Percentiles rank a stretch among this genome's conserved stretches.
phyloP scores from a whole-genome alignment of 2,797 vertebrate species.

The Chloroceryle amazona region DNA sequence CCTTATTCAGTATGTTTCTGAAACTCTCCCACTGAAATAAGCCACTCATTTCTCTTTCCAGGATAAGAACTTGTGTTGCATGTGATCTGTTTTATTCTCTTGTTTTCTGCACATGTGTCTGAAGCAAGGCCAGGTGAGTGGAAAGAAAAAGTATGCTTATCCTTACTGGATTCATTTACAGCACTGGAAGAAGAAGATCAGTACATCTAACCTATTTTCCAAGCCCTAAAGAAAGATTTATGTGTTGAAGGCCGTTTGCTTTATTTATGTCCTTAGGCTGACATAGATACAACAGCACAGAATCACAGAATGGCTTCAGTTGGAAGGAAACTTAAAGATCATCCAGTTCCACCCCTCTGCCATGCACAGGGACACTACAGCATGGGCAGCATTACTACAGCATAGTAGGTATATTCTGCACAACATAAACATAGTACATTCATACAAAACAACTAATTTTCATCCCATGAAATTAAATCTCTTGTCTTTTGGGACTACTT shows the following conservation, averaged over 20 bases:
- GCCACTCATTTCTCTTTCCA: not conserved
- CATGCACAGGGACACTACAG: too few species aligned
- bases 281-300: not conserved
- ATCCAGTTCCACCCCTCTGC: too few species aligned
- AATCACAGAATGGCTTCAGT: too few species aligned
- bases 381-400: not conserved
- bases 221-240: not conserved
- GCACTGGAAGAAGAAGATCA: not conserved
- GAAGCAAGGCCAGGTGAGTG: not conserved
- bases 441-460: not conserved
- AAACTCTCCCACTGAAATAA: not conserved
- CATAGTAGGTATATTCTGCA: not conserved
- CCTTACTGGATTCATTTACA: not conserved
- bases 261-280: not conserved
- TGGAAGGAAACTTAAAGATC: too few species aligned
- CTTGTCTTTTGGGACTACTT: not conserved
- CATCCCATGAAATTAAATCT: not conserved
- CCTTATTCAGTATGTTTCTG: not conserved
- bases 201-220: not conserved
- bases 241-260: not conserved
- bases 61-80: not conserved
- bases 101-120: not conserved
- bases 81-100: not conserved
- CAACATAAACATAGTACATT: not conserved
- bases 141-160: not conserved